These are phyloP conservation scores for Prunella himalayana DNA, from an alignment of 2,113 vertebrate species.

Conservation along the genomic window DNA sequence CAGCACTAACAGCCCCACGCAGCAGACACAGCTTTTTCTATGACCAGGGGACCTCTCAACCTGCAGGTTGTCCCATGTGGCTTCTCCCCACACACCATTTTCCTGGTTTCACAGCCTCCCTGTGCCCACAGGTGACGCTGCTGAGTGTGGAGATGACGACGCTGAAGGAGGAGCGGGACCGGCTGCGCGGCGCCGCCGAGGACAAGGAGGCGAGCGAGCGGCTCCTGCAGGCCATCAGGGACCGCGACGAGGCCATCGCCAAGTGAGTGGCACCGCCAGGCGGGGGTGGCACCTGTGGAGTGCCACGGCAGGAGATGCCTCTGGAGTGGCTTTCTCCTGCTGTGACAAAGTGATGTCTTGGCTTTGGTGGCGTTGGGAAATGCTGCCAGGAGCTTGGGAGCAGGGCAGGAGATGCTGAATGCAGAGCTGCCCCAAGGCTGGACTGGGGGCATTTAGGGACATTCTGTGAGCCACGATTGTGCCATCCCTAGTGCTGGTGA, in stretches of 20 bases:
- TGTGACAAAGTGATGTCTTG: neutral
- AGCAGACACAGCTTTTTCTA: neutral
- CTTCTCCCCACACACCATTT: neutral
- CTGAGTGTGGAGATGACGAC: constrained; percentile 90
- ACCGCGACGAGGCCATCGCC: constrained; percentile 93
- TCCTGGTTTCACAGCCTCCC: neutral
- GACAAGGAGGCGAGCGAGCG: constrained; percentile 85
- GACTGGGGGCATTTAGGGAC: neutral
- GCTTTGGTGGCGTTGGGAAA: neutral
- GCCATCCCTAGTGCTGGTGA: neutral
- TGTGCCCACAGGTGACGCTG: constrained; percentile 81
- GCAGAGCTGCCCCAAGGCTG: neutral
- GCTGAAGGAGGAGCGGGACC: constrained; percentile 85
- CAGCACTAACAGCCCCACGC: neutral
- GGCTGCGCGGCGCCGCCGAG: constrained; percentile 79
- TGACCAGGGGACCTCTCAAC: neutral
- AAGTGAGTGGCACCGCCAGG: constrained; percentile 75
- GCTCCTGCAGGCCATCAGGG: constrained; percentile 92
- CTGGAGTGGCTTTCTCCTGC: neutral
- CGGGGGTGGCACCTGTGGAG: neutral
- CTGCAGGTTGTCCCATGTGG: neutral
- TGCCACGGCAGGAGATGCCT: neutral
- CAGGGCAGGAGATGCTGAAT: neutral
- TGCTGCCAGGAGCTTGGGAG: neutral
- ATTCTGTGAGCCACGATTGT: neutral